phyloP scores from a whole-genome alignment of 2,113 vertebrate species.

The Zosterops japonicus region DNA sequence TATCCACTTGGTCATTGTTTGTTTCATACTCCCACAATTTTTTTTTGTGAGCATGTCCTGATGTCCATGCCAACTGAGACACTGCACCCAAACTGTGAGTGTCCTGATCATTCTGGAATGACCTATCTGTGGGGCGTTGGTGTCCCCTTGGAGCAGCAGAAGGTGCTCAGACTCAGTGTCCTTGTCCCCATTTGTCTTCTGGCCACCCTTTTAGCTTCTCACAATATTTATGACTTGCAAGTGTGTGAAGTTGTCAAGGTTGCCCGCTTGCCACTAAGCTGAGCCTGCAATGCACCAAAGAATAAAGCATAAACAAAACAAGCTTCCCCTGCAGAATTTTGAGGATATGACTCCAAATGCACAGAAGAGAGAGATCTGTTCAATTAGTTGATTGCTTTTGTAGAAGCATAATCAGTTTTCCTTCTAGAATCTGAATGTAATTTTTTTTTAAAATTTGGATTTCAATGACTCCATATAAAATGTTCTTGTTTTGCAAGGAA shows the following conservation, averaged over 20 bases:
- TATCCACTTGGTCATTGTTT: accelerated
- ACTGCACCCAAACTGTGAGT: background rate
- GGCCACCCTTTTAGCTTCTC: background rate
- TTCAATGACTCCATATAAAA: background rate
- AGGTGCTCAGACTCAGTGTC: background rate
- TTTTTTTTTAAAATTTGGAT: background rate
- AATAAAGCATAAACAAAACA: background rate
- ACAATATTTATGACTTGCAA: background rate
- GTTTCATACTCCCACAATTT: background rate
- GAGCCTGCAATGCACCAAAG: background rate
- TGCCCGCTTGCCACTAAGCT: background rate
- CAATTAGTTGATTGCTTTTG: background rate
- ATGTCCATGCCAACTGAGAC: background rate
- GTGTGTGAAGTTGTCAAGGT: background rate
- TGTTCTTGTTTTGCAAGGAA: background rate
- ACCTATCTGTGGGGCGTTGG: accelerated
- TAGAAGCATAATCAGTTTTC: background rate
- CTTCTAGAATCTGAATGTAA: background rate
- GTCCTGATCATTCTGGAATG: accelerated
- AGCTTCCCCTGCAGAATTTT: background rate
- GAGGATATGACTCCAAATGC: background rate
- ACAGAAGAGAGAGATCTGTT: background rate
- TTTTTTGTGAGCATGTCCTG: background rate
- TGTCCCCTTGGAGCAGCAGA: background rate
- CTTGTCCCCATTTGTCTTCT: background rate